Evolutionary conservation across 2,113 vertebrate genomes (phyloP).

Genomic region (Sminthopsis crassicaudata): DNA sequence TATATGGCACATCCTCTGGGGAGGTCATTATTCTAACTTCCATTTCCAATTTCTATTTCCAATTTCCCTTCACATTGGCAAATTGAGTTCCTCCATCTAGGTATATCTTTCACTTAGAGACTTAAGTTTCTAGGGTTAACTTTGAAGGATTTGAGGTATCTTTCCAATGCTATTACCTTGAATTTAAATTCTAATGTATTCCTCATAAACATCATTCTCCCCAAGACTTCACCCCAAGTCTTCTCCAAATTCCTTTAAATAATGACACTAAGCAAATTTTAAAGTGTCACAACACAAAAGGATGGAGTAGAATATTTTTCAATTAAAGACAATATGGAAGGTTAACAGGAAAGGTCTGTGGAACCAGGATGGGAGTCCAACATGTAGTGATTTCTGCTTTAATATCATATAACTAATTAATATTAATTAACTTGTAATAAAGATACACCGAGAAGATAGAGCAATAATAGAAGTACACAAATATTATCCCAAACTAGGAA

Average conservation of each 20-base stretch:
- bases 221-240: too few species aligned
- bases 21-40: background rate
- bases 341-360: too few species aligned
- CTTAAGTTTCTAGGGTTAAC: background rate
- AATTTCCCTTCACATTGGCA: too few species aligned
- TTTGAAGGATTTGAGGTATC: background rate
- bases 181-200: background rate
- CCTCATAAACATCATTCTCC: too few species aligned
- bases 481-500: background rate
- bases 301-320: too few species aligned
- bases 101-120: background rate
- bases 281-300: too few species aligned
- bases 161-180: background rate
- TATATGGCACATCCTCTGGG: background rate
- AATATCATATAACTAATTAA: background rate
- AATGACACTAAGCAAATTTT: too few species aligned
- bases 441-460: background rate
- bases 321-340: too few species aligned
- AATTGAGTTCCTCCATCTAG: too few species aligned
- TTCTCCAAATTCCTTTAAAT: too few species aligned
- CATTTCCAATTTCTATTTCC: background rate
- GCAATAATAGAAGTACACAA: background rate
- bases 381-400: background rate
- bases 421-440: background rate
- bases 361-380: too few species aligned